phyloP scores from a whole-genome alignment of 2,888 invertebrate genomes.

The Orchesella flavescens region DNA sequence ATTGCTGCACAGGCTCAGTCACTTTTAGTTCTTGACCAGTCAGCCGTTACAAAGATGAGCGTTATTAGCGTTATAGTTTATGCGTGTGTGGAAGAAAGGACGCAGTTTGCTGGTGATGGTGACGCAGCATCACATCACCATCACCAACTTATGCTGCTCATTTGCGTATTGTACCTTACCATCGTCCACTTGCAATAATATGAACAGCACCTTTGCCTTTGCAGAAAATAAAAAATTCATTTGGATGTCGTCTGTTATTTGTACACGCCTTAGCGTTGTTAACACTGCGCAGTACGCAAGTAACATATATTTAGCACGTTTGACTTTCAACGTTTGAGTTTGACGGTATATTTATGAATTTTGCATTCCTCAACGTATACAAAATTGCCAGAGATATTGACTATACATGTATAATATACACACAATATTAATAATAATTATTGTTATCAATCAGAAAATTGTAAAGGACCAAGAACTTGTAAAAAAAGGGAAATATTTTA shows the following conservation, averaged over 20 bases:
- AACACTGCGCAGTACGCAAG: too few species aligned
- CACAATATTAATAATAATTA: too few species aligned
- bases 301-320: too few species aligned
- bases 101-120: not conserved
- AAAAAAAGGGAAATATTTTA: not conserved
- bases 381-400: not conserved
- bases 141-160: too few species aligned
- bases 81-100: not conserved
- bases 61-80: not conserved
- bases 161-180: too few species aligned
- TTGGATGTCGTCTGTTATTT: too few species aligned
- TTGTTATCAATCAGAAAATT: slow-evolving; percentile 1
- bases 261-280: too few species aligned
- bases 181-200: too few species aligned
- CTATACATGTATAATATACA: not conserved
- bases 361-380: not conserved
- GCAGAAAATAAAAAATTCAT: too few species aligned
- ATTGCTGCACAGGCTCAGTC: slow-evolving; percentile 20
- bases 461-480: slow-evolving; percentile 45
- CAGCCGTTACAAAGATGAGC: not conserved
- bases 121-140: too few species aligned
- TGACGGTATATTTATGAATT: not conserved
- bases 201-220: too few species aligned
- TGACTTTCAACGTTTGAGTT: too few species aligned
- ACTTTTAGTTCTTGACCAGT: slow-evolving; percentile 29